Evolutionary conservation across 2,888 invertebrate genomes (phyloP), one percentile per base, ranked within the genome.

Genomic region (Desoria tigrina): DNA sequence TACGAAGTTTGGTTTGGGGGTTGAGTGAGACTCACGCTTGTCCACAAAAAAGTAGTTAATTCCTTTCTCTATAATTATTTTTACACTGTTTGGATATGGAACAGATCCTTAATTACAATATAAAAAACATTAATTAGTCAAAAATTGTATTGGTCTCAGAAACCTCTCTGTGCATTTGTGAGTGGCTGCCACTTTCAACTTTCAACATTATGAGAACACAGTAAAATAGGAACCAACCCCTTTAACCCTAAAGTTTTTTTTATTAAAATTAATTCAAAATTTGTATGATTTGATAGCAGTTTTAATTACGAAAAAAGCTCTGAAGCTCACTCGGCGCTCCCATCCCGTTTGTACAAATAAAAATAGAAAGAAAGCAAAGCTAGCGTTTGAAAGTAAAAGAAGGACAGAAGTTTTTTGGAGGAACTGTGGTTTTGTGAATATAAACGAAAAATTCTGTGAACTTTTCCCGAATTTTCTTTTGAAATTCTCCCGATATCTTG

Each of bases 1-100:
- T 45, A 18, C 21, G 4, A 45, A 45, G 21, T 27, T 67, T 67
- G 63, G 63, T 68, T 68, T 68, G 68, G 70, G 70, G 70, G 70
- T 70, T 70, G 70, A 70, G 70, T 70, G 70, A 70, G 70, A 70
- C 67, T 66, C 66, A 66, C 53, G 51, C 51, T 66, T 61, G 62
- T 66, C 62, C 58, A 61, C 66, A 60, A 62, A 49, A 54, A 32
- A 37, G 24, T 42, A 53, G 28, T 27, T n/a, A n/a, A 42, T 11
- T 21, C 45, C n/a, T 54, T 11, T 27, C 51, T 42, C 21, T 37
- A 4, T 58, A 42, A 58, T 23, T 7, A 42, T 16, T 42, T 42
- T 23, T 18, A 16, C 45, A 45, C 21, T 45, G 6, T 18, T 21
- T 45, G 16, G 45, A 18, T n/a, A n/a, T 11, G 45, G 16, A 45